A percentile compares a stretch with the other conserved stretches of the same genome.
phyloP scores from a whole-genome alignment of 2,797 vertebrate genomes.

The Halcyon smyrnensis region DNA sequence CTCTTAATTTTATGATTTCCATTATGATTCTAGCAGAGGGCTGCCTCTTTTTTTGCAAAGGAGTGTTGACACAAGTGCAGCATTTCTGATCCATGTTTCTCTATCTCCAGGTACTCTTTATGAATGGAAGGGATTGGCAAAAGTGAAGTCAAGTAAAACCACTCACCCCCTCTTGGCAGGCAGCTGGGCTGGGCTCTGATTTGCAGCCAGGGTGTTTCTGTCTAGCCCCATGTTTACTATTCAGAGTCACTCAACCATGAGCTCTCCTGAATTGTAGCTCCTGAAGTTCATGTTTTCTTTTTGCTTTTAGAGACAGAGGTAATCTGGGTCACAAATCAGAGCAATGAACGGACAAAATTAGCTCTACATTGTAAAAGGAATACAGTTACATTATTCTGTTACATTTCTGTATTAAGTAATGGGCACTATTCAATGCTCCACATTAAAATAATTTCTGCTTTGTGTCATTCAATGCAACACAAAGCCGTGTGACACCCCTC shows the following conservation, averaged over 20 bases:
- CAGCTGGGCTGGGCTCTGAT: background rate
- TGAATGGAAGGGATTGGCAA: background rate
- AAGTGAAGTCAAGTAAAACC: background rate
- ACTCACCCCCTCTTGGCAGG: background rate
- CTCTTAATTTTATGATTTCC: background rate
- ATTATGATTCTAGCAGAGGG: background rate
- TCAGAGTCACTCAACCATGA: background rate
- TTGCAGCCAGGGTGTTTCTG: background rate
- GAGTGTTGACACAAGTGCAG: background rate
- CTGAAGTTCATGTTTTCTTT: background rate
- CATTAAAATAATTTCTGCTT: background rate
- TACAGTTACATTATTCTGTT: background rate
- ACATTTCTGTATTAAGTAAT: background rate
- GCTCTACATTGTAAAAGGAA: background rate
- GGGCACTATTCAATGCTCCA: background rate
- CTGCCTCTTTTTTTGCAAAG: background rate
- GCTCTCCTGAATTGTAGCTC: background rate
- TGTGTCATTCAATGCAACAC: background rate
- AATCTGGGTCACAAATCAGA: background rate
- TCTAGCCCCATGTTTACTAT: fast-evolving
- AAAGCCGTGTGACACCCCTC: background rate
- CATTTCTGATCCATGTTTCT: background rate
- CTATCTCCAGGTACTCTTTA: background rate
- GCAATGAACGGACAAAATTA: background rate
- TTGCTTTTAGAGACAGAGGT: background rate